Percentiles rank a stretch among this genome's conserved stretches.
Conservation (phyloP, 2,113 vertebrate species). For the Passer domesticus region DNA sequence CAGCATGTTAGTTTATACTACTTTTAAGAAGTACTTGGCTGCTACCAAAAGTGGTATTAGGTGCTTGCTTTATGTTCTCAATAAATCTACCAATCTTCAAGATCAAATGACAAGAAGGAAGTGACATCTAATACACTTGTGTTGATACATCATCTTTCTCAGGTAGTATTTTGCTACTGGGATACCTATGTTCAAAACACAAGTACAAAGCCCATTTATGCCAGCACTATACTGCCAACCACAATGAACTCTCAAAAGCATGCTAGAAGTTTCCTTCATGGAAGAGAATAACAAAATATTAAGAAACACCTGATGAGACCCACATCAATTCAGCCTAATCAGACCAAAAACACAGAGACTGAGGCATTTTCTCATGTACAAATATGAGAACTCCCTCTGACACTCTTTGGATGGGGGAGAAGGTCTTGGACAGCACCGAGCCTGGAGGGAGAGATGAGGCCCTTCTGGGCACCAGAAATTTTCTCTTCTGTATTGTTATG, state of each 20-base stretch:
- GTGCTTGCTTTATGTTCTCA: not conserved
- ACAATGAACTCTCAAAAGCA: not conserved
- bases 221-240: not conserved
- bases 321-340: not conserved
- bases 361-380: not conserved
- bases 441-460: not conserved
- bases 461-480: not conserved
- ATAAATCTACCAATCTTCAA: not conserved
- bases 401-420: not conserved
- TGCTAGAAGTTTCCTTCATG: not conserved
- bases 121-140: too few species aligned
- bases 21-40: not conserved
- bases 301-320: not conserved
- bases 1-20: not conserved
- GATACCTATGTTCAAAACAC: not conserved
- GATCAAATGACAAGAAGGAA: not conserved
- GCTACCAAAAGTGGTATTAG: not conserved
- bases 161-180: not conserved
- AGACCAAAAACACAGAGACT: not conserved
- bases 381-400: not conserved
- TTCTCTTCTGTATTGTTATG: not conserved
- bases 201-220: not conserved
- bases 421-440: not conserved
- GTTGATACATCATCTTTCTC: not conserved
- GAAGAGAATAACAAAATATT: not conserved